Conservation (phyloP, 2,113 vertebrate species). For the Jacana jacana region DNA sequence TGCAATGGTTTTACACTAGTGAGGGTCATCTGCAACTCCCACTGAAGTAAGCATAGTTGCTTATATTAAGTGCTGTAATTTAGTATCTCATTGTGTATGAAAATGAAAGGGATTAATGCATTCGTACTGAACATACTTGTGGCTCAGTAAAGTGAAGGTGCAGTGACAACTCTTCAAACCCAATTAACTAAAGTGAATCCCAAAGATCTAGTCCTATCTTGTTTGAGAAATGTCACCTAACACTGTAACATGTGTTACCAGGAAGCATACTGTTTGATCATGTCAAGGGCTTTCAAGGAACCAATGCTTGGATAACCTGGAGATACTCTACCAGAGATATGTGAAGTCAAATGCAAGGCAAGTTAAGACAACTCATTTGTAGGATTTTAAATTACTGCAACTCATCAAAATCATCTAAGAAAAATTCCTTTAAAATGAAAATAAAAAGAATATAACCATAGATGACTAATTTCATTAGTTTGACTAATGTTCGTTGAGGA, state of each 20-base stretch:
- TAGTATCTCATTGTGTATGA: background rate
- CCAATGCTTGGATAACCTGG: background rate
- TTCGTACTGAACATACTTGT: background rate
- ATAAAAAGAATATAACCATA: background rate
- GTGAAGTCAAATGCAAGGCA: background rate
- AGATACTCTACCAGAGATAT: background rate
- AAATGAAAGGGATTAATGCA: background rate
- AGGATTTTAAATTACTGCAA: background rate
- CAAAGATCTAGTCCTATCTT: background rate
- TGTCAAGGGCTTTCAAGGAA: background rate
- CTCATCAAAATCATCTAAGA: background rate
- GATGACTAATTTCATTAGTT: constrained; percentile 56
- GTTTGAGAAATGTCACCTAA: constrained; percentile 26
- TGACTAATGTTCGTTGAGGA: constrained; percentile 19
- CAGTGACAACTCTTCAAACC: background rate
- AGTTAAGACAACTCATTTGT: background rate
- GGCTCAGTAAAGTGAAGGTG: background rate
- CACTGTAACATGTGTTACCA: background rate
- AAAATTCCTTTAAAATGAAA: constrained; percentile 5
- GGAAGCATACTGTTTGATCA: background rate
- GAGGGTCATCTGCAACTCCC: background rate
- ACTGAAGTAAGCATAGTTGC: background rate
- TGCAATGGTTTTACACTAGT: background rate
- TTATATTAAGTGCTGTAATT: background rate
- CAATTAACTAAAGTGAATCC: background rate